Evolutionary conservation across 2,113 vertebrate genomes (phyloP).

Genomic region (Pluvialis apricaria): DNA sequence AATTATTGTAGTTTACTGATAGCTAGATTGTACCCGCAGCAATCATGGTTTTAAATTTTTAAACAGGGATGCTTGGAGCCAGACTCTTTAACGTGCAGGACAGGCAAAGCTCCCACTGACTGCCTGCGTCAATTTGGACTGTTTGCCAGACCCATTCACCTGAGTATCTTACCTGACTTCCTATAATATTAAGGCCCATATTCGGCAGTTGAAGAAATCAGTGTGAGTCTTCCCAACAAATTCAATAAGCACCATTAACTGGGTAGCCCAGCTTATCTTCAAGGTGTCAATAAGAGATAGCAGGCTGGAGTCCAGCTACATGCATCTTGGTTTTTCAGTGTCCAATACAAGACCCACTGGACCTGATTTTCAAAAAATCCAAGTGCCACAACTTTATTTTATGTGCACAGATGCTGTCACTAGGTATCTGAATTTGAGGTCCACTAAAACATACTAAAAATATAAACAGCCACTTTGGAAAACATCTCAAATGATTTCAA

Average conservation of each 20-base stretch:
- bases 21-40: neutral
- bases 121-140: neutral
- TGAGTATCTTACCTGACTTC: neutral
- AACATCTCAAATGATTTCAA: rapidly evolving
- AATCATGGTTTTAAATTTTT: neutral
- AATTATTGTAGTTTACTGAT: neutral
- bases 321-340: neutral
- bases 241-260: neutral
- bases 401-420: neutral
- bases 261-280: neutral
- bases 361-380: neutral
- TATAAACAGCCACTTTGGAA: neutral
- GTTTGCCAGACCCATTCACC: neutral
- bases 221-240: neutral
- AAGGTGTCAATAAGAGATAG: neutral
- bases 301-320: neutral
- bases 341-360: neutral
- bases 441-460: neutral
- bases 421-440: neutral
- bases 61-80: neutral
- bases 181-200: neutral
- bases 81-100: neutral
- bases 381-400: neutral
- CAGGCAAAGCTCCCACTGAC: neutral
- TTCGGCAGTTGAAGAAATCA: neutral